Evolutionary conservation across 2,888 invertebrate genomes (phyloP).

Genomic region (Oligia strigilis): DNA sequence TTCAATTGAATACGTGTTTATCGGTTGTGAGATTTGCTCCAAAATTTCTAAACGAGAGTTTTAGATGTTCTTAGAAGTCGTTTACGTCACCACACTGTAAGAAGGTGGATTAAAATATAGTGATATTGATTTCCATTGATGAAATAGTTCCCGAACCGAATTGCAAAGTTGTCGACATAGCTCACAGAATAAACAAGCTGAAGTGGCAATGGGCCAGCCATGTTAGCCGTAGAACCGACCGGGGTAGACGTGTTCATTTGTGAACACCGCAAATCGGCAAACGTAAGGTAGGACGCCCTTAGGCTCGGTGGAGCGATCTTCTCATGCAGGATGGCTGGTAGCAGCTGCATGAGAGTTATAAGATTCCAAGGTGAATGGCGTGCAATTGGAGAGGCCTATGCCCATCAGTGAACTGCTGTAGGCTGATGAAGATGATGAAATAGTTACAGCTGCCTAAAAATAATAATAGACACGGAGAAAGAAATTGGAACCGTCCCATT

Average conservation of each 20-base stretch:
- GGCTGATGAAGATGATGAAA: not conserved
- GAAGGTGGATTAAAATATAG: rapidly evolving
- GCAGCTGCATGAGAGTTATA: not conserved
- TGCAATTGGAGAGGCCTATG: not conserved
- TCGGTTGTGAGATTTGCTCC: conserved; percentile 11
- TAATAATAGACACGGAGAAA: no score
- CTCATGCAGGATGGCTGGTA: not conserved
- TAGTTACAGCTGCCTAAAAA: not conserved
- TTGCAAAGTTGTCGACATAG: no score
- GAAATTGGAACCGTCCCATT: not conserved
- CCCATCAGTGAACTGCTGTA: not conserved
- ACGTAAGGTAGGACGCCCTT: not conserved
- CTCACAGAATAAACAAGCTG: no score
- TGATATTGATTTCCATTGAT: not conserved
- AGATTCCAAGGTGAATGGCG: not conserved
- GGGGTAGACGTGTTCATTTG: not conserved
- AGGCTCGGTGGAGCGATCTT: not conserved
- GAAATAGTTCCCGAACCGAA: not conserved
- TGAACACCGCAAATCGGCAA: not conserved
- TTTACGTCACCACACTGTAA: not conserved
- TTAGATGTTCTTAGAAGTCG: not conserved
- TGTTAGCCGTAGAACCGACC: not conserved
- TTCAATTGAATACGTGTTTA: conserved; percentile 59
- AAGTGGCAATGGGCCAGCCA: not conserved
- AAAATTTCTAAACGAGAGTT: not conserved